A percentile compares a stretch with the other conserved stretches of the same genome.
phyloP scores from a whole-genome alignment of 2,797 vertebrate genomes.

The Trachops cirrhosus region DNA sequence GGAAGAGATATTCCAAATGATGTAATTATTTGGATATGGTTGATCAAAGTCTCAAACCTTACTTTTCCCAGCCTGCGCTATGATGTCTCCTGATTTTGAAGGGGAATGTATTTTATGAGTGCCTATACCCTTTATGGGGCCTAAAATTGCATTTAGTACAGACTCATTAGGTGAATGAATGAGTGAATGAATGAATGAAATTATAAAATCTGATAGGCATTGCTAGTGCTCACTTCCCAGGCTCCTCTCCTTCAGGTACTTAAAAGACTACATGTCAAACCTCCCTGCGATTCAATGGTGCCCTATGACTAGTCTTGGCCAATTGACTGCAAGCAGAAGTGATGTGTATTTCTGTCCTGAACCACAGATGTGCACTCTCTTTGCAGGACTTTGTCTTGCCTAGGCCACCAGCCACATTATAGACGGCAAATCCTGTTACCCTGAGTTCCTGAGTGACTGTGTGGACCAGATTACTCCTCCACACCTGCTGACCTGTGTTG shows the following conservation, averaged over 20 bases:
- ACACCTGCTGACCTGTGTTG: neutral
- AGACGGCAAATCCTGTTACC: neutral
- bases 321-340: neutral
- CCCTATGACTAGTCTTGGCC: neutral
- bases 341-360: neutral
- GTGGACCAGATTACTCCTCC: neutral
- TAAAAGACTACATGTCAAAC: neutral
- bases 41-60: neutral
- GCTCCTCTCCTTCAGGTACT: neutral
- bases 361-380: neutral
- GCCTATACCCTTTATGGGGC: neutral
- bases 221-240: neutral
- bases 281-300: neutral
- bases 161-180: neutral
- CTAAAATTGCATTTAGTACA: neutral
- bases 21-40: neutral
- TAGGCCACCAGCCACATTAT: neutral
- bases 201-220: neutral
- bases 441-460: neutral
- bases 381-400: neutral
- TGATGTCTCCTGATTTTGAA: neutral
- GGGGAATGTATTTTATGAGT: neutral
- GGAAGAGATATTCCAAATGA: neutral
- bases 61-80: neutral
- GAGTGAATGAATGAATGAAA: neutral